These are phyloP conservation scores for Mimumesa dahlbomi DNA, from an alignment of 2,888 invertebrate species.

Conservation along the genomic window DNA sequence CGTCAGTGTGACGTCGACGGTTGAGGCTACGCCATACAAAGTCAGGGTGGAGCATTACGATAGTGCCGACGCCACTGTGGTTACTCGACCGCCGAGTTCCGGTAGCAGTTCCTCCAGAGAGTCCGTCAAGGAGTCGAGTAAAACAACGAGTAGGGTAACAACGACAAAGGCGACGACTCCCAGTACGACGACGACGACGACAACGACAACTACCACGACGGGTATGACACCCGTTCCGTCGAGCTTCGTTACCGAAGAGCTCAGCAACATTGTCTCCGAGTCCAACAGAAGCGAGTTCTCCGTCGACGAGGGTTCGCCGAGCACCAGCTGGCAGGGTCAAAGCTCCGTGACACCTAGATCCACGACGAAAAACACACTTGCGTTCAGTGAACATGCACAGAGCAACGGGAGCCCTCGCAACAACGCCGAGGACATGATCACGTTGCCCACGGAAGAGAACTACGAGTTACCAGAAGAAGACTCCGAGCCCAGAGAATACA, in stretches of 20 bases:
- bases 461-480: conserved; percentile 71
- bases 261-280: conserved; percentile 81
- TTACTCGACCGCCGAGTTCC: conserved; percentile 61
- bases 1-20: conserved; percentile 84
- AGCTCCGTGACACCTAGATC: conserved; percentile 69
- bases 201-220: conserved; percentile 53
- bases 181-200: conserved; percentile 55
- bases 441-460: conserved; percentile 72
- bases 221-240: conserved; percentile 64
- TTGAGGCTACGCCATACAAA: conserved; percentile 82
- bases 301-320: conserved; percentile 83
- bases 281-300: conserved; percentile 83
- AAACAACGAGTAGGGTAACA: conserved; percentile 45
- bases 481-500: conserved; percentile 68
- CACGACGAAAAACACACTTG: conserved; percentile 26
- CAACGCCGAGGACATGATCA: conserved; percentile 53
- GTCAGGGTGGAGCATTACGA: conserved; percentile 77
- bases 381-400: not conserved
- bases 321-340: conserved; percentile 78
- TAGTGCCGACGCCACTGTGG: conserved; percentile 55
- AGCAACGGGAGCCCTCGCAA: conserved; percentile 11
- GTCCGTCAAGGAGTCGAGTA: conserved; percentile 43
- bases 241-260: conserved; percentile 77
- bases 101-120: conserved; percentile 38
- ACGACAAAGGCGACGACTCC: conserved; percentile 42